These are phyloP conservation scores for Anseranas semipalmata DNA, from an alignment of 2,113 vertebrate genomes.

Conservation along the genomic window DNA sequence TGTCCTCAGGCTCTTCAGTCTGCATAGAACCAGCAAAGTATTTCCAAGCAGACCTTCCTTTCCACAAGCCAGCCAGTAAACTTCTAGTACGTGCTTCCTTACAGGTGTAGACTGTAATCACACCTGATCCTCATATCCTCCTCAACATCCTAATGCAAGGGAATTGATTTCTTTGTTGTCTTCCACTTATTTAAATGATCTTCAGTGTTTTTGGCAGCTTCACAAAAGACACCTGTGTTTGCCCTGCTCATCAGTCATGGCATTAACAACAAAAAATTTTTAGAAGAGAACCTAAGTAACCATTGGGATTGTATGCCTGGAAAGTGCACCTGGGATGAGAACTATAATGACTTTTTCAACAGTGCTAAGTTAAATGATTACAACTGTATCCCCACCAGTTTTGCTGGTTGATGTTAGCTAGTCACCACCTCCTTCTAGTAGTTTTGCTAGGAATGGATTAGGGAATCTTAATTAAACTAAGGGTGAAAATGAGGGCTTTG, in stretches of 20 bases:
- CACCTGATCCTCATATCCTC: background rate
- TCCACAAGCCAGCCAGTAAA: background rate
- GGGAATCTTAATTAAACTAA: background rate
- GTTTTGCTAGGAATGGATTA: background rate
- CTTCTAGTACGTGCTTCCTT: background rate
- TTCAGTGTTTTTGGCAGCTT: background rate
- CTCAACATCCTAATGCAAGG: background rate
- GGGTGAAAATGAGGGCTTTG: background rate
- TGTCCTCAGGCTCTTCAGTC: background rate
- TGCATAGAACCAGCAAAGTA: background rate
- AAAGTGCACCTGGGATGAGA: background rate
- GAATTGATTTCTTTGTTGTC: background rate
- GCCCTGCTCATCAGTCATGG: background rate
- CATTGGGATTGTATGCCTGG: background rate
- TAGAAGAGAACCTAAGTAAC: background rate
- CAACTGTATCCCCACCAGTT: background rate
- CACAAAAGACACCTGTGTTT: background rate
- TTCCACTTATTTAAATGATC: background rate
- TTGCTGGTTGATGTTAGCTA: background rate
- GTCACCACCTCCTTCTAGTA: background rate
- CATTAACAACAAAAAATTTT: too few relatives aligned
- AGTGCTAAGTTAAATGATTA: background rate
- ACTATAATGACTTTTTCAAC: background rate
- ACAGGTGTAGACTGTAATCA: background rate
- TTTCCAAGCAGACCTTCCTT: background rate